These are phyloP conservation scores for Eutolmus rufibarbis DNA, from an alignment of 2,888 invertebrate genomes.

Conservation along the genomic window DNA sequence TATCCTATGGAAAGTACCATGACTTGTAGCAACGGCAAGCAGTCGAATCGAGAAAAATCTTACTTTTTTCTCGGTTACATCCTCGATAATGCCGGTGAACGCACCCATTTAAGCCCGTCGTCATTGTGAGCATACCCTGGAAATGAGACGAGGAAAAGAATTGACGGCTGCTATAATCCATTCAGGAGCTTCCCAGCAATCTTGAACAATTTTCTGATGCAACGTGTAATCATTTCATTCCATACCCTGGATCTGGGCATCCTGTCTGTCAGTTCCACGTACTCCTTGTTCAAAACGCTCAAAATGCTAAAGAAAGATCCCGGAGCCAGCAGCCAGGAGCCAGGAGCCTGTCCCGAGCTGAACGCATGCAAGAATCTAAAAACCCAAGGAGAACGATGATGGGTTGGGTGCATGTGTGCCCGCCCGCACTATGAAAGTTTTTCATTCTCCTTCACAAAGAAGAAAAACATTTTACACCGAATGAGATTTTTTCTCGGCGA, in stretches of 20 bases:
- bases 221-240: constrained; percentile 32
- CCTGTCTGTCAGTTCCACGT: constrained; percentile 1
- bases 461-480: background rate
- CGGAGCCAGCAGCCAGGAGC: background rate
- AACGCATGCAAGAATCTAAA: background rate
- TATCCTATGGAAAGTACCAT: background rate
- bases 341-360: background rate
- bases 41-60: background rate
- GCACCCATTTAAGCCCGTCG: constrained; percentile 23
- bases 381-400: background rate
- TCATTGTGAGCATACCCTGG: background rate
- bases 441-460: background rate
- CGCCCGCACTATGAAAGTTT: background rate
- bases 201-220: constrained; percentile 27
- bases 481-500: constrained; percentile 52
- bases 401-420: constrained; percentile 13
- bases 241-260: background rate
- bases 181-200: constrained; percentile 18
- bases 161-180: constrained; percentile 36
- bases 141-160: constrained; percentile 6
- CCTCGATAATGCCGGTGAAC: constrained; percentile 15
- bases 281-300: background rate
- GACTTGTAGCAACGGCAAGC: background rate
- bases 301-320: background rate
- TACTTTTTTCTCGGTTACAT: background rate